phyloP scores from a whole-genome alignment of 1,140 invertebrate genomes.

The Atta cephalotes region DNA sequence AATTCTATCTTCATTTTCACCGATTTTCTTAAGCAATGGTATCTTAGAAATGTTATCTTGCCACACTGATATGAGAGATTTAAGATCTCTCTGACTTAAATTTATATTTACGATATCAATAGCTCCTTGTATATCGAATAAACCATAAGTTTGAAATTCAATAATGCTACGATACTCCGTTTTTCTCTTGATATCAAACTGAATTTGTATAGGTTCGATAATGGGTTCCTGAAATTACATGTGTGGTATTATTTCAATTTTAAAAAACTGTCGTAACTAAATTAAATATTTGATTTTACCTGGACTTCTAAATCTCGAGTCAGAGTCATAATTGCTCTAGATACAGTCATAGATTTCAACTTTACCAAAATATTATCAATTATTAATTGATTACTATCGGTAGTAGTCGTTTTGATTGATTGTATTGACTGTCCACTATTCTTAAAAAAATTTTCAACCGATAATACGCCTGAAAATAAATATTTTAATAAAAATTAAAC shows the following conservation, averaged over 20 bases:
- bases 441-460: slow-evolving; percentile 94
- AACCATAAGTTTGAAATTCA: slow-evolving; percentile 80
- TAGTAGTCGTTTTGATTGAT: slow-evolving; percentile 59
- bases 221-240: slow-evolving; percentile 89
- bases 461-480: slow-evolving; percentile 88
- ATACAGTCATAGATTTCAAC: slow-evolving; percentile 90
- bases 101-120: slow-evolving; percentile 90
- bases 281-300: slow-evolving; percentile 80
- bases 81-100: slow-evolving; percentile 91
- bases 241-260: neutral
- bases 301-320: slow-evolving; percentile 90
- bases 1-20: slow-evolving; percentile 59
- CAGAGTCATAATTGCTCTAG: slow-evolving; percentile 91
- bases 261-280: neutral
- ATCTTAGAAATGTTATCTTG: slow-evolving; percentile 88
- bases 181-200: slow-evolving; percentile 91
- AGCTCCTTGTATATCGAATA: slow-evolving; percentile 90
- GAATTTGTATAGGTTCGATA: slow-evolving; percentile 91
- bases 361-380: slow-evolving; percentile 91
- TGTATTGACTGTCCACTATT: slow-evolving; percentile 84
- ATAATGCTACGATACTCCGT: slow-evolving; percentile 80
- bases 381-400: slow-evolving; percentile 69
- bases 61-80: slow-evolving; percentile 90
- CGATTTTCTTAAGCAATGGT: slow-evolving; percentile 51
- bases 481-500: neutral